Evolutionary conservation across 2,797 vertebrate genomes (phyloP).

Genomic region (Novumbra hubbsi): DNA sequence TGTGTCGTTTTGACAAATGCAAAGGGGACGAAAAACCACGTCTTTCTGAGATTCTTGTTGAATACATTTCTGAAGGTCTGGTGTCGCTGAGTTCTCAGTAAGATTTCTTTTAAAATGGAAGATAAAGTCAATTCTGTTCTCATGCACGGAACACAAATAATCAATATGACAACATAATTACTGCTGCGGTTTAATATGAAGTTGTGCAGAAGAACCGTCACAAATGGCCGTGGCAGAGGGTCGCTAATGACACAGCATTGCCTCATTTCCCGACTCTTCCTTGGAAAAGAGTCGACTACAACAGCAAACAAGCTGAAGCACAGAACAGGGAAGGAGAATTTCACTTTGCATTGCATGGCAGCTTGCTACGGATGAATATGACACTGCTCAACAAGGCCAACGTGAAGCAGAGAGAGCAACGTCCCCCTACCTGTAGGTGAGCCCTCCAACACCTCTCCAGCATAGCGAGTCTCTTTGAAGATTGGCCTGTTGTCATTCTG

Average conservation of each 20-base stretch:
- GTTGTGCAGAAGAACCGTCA: background rate
- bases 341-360: background rate
- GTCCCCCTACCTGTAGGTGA: constrained; percentile 85
- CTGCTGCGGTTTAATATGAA: background rate
- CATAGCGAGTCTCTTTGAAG: constrained; percentile 88
- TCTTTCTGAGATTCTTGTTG: background rate
- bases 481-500: constrained; percentile 96
- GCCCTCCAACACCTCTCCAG: constrained; percentile 92
- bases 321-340: background rate
- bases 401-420: background rate
- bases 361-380: background rate
- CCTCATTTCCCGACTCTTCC: background rate
- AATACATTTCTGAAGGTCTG: background rate
- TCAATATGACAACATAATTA: background rate
- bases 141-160: background rate
- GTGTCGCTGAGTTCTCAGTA: background rate
- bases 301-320: background rate
- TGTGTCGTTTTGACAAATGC: background rate
- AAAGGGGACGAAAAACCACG: background rate
- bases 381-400: background rate
- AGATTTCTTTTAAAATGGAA: background rate
- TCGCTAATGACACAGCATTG: background rate
- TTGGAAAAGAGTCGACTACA: background rate
- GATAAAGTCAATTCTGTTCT: background rate
- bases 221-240: background rate